These are phyloP conservation scores for Daubentonia madagascariensis DNA, from an alignment of 2,113 vertebrate genomes.

Conservation along the genomic window DNA sequence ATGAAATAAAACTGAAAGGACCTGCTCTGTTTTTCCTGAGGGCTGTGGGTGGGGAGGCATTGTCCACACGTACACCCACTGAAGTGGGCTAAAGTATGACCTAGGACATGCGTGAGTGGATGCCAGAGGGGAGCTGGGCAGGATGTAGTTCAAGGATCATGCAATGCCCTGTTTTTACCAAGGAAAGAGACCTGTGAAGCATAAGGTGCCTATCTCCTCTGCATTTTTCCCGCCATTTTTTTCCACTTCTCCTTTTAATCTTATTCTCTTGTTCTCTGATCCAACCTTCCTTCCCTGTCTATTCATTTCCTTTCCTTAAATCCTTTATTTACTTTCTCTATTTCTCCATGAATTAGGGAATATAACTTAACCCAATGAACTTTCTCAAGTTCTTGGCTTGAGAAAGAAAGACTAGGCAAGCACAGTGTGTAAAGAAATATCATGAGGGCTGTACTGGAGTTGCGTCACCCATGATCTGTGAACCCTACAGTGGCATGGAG, in stretches of 20 bases:
- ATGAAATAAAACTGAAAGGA: neutral
- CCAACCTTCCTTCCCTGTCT: neutral
- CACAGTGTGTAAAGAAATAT: neutral
- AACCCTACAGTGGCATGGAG: neutral
- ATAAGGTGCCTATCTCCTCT: neutral
- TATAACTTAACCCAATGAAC: neutral
- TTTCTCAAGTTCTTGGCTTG: neutral
- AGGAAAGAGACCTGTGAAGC: neutral
- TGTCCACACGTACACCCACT: neutral
- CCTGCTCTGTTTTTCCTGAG: neutral
- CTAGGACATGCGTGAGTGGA: too few species aligned
- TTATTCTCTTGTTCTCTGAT: neutral
- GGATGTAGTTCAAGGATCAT: too few species aligned
- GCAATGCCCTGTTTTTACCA: neutral
- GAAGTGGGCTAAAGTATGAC: neutral
- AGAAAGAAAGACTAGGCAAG: neutral
- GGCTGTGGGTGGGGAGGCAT: too few species aligned
- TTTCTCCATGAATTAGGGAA: neutral
- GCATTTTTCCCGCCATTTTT: neutral
- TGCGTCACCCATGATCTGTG: too few species aligned
- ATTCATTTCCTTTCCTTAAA: neutral
- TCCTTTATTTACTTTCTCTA: neutral
- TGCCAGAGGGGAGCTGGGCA: neutral
- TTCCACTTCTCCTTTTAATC: neutral
- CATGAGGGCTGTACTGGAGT: neutral